phyloP scores from a whole-genome alignment of 2,888 invertebrate genomes.

The Microctonus brassicae region DNA sequence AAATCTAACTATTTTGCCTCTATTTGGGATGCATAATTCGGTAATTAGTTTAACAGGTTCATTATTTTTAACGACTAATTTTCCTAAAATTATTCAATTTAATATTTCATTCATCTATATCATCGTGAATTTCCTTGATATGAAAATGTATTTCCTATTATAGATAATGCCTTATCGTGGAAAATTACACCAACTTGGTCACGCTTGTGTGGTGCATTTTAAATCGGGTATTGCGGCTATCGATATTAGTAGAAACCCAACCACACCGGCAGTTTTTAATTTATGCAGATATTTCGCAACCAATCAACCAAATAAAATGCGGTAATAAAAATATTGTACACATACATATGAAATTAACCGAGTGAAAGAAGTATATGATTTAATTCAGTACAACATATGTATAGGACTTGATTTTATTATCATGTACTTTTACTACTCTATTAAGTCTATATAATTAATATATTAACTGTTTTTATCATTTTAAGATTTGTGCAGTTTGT shows the following conservation, averaged over 20 bases:
- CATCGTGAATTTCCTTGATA: not conserved
- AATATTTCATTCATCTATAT: not conserved
- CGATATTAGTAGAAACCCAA: constrained; percentile 41
- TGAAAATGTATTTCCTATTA: not conserved
- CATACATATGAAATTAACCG: not conserved
- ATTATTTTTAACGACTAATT: not conserved
- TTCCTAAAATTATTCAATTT: not conserved
- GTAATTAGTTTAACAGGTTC: not conserved
- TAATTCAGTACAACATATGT: too few species aligned
- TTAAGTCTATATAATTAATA: not conserved
- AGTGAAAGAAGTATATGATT: too few species aligned
- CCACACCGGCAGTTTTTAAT: constrained; percentile 43
- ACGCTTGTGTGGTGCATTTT: constrained; percentile 48
- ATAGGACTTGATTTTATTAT: not conserved
- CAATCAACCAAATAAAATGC: constrained; percentile 56
- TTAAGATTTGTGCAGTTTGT: constrained; percentile 81
- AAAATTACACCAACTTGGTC: constrained; percentile 53
- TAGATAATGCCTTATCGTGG: constrained; percentile 55
- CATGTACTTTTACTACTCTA: not conserved
- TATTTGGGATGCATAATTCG: not conserved
- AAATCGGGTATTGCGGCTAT: constrained; percentile 30
- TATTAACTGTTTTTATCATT: too few species aligned
- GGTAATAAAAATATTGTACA: constrained; percentile 47
- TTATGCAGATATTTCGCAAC: constrained; percentile 56
- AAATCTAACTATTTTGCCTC: not conserved